Evolutionary conservation across 2,888 invertebrate genomes (phyloP).

Genomic region (Agonopterix arenella): DNA sequence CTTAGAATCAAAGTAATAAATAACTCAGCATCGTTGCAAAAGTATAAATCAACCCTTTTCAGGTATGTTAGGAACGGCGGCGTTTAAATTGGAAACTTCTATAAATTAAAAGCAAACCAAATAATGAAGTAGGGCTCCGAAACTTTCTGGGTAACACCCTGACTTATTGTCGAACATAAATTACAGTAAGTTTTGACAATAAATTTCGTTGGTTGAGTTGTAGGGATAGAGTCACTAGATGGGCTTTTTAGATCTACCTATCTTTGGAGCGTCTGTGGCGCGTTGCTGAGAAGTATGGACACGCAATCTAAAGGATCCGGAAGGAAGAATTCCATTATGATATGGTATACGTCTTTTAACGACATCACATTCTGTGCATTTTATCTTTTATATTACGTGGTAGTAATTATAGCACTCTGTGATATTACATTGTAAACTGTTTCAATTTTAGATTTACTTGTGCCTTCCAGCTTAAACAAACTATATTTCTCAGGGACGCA

Average conservation of each 20-base stretch:
- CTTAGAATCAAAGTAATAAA: conserved; percentile 11
- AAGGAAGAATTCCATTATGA: no score
- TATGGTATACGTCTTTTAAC: no score
- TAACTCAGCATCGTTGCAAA: conserved; percentile 9
- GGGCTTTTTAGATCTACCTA: conserved; percentile 3
- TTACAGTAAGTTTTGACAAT: conserved; percentile 63
- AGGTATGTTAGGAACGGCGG: conserved; percentile 33
- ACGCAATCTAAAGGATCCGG: no score
- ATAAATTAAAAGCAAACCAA: conserved; percentile 67
- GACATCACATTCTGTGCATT: no score
- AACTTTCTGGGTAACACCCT: conserved; percentile 45
- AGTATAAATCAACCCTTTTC: conserved; percentile 40
- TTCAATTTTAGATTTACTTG: no score
- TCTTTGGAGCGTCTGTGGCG: no score
- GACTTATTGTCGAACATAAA: conserved; percentile 68
- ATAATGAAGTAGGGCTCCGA: conserved; percentile 61
- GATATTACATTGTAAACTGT: no score
- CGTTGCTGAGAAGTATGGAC: no score
- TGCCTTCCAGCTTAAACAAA: no score
- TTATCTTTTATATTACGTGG: no score
- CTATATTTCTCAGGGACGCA: no score
- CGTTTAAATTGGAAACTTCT: conserved; percentile 52
- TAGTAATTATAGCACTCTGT: no score
- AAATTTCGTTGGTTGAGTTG: conserved; percentile 43
- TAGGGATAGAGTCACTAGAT: conserved; percentile 21